Percentiles rank a stretch among this genome's conserved stretches.
These are phyloP conservation scores for Himalopsyche kuldschensis DNA, from an alignment of 2,888 invertebrate species.

Conservation along the genomic window DNA sequence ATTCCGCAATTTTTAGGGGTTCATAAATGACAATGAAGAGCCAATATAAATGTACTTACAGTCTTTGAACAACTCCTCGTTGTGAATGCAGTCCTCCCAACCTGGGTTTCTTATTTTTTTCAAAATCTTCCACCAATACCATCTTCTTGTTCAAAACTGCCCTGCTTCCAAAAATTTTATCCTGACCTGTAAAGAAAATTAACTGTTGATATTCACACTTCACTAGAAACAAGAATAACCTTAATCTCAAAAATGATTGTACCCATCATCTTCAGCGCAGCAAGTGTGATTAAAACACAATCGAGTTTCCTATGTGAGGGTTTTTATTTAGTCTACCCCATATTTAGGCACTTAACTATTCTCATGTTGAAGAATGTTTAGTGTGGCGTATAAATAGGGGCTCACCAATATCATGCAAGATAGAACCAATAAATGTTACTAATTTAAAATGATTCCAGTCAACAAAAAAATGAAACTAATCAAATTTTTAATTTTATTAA, in stretches of 20 bases:
- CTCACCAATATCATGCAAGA: neutral
- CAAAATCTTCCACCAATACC: no score
- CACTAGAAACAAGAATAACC: neutral
- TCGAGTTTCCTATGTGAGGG: constrained; percentile 16
- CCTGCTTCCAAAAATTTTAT: constrained; percentile 92
- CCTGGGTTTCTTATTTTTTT: constrained; percentile 93
- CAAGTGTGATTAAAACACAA: neutral
- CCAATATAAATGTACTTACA: constrained; percentile 55
- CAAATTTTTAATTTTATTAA: no score
- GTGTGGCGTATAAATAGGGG: constrained; percentile 13
- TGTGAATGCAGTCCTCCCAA: constrained; percentile 95
- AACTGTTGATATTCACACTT: no score
- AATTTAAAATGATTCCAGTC: neutral
- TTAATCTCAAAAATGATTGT: neutral
- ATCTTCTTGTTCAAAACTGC: no score
- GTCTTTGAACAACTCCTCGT: constrained; percentile 91
- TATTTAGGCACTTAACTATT: constrained; percentile 20
- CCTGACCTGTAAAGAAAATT: constrained; percentile 55
- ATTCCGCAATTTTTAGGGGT: neutral
- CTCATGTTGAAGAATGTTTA: constrained; percentile 4
- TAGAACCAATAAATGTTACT: neutral
- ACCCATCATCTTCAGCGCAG: neutral
- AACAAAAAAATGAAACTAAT: no score
- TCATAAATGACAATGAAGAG: constrained; percentile 11
- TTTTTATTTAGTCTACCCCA: neutral